These are phyloP conservation scores for Microctenopoma steveboyesi DNA, from an alignment of 2,797 vertebrate species.

Conservation along the genomic window DNA sequence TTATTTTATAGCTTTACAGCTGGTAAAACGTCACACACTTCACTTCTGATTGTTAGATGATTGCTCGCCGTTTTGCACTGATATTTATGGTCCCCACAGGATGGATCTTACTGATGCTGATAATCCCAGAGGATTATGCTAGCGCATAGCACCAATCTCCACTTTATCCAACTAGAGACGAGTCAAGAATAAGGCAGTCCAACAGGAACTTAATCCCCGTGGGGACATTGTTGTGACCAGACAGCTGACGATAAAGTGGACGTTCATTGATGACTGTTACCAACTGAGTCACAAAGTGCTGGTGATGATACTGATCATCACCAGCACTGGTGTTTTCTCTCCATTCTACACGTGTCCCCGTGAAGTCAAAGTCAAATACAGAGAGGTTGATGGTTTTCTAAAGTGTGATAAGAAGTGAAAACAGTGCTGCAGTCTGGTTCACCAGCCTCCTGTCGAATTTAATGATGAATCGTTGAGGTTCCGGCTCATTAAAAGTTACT, in stretches of 20 bases:
- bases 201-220: too few species aligned
- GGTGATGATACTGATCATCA: too few species aligned
- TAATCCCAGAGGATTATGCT: not conserved
- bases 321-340: not conserved
- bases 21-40: not conserved
- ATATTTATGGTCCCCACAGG: not conserved
- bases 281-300: too few species aligned
- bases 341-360: not conserved
- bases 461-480: slow-evolving; percentile 45
- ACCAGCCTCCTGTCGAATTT: not conserved
- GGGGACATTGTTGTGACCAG: too few species aligned
- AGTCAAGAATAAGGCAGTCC: too few species aligned
- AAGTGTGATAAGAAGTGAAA: not conserved
- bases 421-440: not conserved
- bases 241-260: too few species aligned
- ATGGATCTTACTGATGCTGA: not conserved
- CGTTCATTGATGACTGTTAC: too few species aligned
- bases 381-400: not conserved
- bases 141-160: too few species aligned
- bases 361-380: not conserved
- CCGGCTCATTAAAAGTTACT: slow-evolving; percentile 35
- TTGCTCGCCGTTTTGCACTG: not conserved
- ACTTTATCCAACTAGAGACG: too few species aligned
- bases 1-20: slow-evolving; percentile 18
- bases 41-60: not conserved